phyloP scores from a whole-genome alignment of 2,113 vertebrate species.

The Heteronetta atricapilla region DNA sequence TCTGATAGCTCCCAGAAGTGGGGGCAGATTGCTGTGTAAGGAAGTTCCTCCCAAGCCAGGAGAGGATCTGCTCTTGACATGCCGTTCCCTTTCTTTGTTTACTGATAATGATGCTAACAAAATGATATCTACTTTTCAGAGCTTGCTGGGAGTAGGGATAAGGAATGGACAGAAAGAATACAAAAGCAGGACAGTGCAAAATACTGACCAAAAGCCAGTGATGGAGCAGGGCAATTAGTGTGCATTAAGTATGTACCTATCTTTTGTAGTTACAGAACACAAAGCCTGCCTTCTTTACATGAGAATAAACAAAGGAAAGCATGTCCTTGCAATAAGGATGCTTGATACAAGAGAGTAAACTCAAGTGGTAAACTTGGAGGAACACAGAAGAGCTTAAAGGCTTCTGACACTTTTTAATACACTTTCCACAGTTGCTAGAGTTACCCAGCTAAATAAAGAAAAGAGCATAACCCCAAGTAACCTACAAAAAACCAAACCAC shows the following conservation, averaged over 20 bases:
- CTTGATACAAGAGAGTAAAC: background rate
- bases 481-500: rapidly evolving
- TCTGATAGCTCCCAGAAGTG: background rate
- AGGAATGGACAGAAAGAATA: background rate
- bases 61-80: background rate
- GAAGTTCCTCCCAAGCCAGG: background rate
- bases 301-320: conserved; percentile 51
- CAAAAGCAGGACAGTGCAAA: background rate
- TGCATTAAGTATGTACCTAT: background rate
- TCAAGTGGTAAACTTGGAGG: background rate
- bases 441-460: background rate
- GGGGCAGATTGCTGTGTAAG: background rate
- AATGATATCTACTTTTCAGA: background rate
- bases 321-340: background rate
- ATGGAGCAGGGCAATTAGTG: background rate
- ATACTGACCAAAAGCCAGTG: background rate
- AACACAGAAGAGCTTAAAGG: conserved; percentile 5
- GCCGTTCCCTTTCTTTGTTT: background rate
- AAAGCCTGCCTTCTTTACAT: background rate
- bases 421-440: conserved; percentile 25
- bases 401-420: background rate
- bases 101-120: background rate
- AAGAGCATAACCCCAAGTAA: background rate
- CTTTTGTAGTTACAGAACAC: conserved; percentile 11
- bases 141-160: background rate